Evolutionary conservation across 2,888 invertebrate species (phyloP).

Genomic region (Aphidius colemani): DNA sequence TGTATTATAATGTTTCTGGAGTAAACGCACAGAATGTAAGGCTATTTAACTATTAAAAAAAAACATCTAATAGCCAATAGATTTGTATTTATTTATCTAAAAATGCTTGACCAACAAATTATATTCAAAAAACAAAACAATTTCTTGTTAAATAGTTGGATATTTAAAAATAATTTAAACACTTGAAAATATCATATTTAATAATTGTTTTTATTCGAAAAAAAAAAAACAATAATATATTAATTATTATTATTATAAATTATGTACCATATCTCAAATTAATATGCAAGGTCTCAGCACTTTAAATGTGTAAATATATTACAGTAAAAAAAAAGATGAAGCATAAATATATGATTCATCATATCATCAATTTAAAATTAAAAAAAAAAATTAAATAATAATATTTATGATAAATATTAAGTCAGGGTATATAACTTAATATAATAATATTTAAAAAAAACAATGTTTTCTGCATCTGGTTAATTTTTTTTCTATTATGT

Average conservation of each 20-base stretch:
- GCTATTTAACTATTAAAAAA: conserved; percentile 28
- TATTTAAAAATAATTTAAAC: background rate
- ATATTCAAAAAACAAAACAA: background rate
- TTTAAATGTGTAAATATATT: conserved; percentile 11
- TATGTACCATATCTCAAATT: conserved; percentile 17
- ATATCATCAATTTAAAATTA: conserved; percentile 12
- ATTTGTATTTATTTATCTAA: conserved; percentile 19
- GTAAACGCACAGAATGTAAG: conserved; percentile 44
- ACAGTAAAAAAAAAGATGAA: no score
- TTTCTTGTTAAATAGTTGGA: background rate
- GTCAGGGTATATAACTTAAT: conserved; percentile 16
- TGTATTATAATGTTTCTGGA: conserved; percentile 14
- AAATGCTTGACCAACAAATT: conserved; percentile 14
- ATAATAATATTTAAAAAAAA: background rate
- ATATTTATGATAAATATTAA: conserved; percentile 11
- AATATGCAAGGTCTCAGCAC: conserved; percentile 12
- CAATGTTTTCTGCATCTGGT: background rate
- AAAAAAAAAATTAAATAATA: background rate
- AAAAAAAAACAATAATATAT: conserved; percentile 7
- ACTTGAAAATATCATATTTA: background rate
- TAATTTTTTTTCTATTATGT: background rate
- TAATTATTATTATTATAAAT: background rate
- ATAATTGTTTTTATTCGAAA: background rate
- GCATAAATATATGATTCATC: background rate
- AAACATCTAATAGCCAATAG: conserved; percentile 5